Percentiles rank a stretch among this genome's conserved stretches.
These are phyloP conservation scores for Conus ventricosus DNA, from an alignment of 1,140 invertebrate species.

Conservation along the genomic window DNA sequence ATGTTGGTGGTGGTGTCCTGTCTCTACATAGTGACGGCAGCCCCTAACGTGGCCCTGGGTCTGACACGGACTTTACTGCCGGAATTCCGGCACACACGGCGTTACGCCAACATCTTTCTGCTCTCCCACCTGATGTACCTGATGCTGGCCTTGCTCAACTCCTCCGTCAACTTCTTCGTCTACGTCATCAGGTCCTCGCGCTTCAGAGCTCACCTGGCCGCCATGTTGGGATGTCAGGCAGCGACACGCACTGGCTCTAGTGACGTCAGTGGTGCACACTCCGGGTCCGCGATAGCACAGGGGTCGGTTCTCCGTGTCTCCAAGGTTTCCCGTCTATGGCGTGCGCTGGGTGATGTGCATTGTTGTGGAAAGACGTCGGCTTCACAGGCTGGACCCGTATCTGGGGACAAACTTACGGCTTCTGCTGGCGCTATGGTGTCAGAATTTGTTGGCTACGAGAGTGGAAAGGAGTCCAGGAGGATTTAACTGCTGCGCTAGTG, in stretches of 20 bases:
- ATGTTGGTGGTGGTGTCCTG: slow-evolving; percentile 30
- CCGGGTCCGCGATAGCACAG: neutral
- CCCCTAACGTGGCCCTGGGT: slow-evolving; percentile 21
- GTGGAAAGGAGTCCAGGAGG: too few species aligned
- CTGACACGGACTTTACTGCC: neutral
- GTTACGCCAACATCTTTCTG: slow-evolving; percentile 29
- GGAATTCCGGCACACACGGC: neutral
- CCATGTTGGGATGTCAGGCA: neutral
- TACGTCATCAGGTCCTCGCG: slow-evolving; percentile 18
- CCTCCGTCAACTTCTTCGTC: slow-evolving; percentile 28
- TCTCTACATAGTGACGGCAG: slow-evolving; percentile 16
- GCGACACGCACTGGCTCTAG: neutral
- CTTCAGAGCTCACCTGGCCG: slow-evolving; percentile 8
- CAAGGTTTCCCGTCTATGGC: neutral
- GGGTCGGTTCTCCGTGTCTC: neutral
- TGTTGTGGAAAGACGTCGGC: too few species aligned
- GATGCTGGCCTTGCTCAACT: neutral
- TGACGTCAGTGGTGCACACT: neutral
- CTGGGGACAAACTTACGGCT: too few species aligned
- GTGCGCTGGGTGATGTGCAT: too few species aligned
- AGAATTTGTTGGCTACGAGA: too few species aligned
- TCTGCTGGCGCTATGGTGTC: too few species aligned
- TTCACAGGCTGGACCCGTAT: too few species aligned
- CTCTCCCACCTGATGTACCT: neutral
- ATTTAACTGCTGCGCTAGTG: too few species aligned